Evolutionary conservation across 1,140 invertebrate species (phyloP), one percentile per base, ranked within the genome.

Genomic region (Caenorhabditis briggsae): DNA sequence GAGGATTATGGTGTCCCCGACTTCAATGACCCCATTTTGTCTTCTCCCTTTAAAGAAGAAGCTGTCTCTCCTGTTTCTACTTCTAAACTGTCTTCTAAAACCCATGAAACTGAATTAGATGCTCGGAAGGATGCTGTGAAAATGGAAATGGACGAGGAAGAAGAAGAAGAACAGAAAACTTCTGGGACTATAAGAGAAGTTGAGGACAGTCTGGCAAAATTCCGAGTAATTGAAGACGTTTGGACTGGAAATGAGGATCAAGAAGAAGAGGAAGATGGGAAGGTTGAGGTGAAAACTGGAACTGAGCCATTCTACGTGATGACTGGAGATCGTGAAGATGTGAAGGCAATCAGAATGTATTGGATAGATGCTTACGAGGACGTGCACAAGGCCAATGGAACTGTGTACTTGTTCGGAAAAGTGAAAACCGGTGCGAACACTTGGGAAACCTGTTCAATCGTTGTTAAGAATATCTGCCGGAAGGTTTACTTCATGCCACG

Each of bases 401-500:
- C 95, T 20, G 95, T 99, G 20, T 97, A 96, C 91, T 93, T 99
- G 6, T 98, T 99, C 94, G 97, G 97, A 0, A 97, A 98, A 93
- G 95, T 96, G 9, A 96, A 94, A 93, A 93, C 95, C n/a, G 94
- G 95, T 84, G 64, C 23, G 5, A 56, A 20, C 5, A 14, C 33
- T 1, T 87, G 59, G 41, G 61, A 64, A 23, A 41, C 94, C 61
- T 97, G 96, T 91, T 98, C 96, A 93, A 93, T 98, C 2, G 94
- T 95, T 43, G 95, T 98, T 0, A 96, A 95, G 92, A 96, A 97
- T 93, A 95, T 98, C 82, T 94, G 95, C 82, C 94, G 96, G 59
- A 94, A 95, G 90, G 93, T 98, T 82, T 97, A 95, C 93, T 90
- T 98, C 14, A 93, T 98, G 61, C 97, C 97, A 14, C 94, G 84